Evolutionary conservation across 2,888 invertebrate genomes (phyloP), one percentile per base, ranked within the genome.

Genomic region (Tineola bisselliella): DNA sequence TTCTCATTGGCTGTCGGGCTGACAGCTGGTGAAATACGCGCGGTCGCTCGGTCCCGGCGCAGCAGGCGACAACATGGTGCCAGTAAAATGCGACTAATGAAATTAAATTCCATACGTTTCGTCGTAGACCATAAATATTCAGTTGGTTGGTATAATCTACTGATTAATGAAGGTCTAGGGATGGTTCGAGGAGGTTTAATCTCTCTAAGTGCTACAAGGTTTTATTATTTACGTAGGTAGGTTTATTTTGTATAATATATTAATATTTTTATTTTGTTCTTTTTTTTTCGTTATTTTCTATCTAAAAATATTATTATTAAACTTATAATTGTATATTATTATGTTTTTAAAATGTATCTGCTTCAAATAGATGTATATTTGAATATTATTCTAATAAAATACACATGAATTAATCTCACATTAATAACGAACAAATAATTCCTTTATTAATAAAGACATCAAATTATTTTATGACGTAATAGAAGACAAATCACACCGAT

Each of bases 41-140:
- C 76, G 69, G 69, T 65, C 77, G 82, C 58, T 68, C 67, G 75
- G 77, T 76, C 73, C 75, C 71, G 72, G 73, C 84, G 76, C 87
- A 84, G 87, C 86, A 83, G 84, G 86, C 78, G 84, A 77, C 84
- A 82, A 77, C 84, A 82, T 83, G 83, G 81, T 72, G 70, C 76
- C 81, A 79, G 79, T 60, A 81, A 84, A 83, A 81, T 75, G 77
- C 75, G 81, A 78, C 79, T 86, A 87, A 86, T 84, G 86, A 86
- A 86, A 87, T 87, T 86, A 86, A 86, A 87, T 86, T 87, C 86
- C 84, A 77, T 81, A 83, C 84, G 75, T 84, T 84, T 84, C 78
- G 68, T 79, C 77, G 78, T 81, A 75, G 80, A 77, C 84, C 87
- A 81, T 87, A 86, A 87, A 87, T 86, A 84, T 79, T 77, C 67